phyloP scores from a whole-genome alignment of 2,797 vertebrate genomes.

The Limnodromus scolopaceus region DNA sequence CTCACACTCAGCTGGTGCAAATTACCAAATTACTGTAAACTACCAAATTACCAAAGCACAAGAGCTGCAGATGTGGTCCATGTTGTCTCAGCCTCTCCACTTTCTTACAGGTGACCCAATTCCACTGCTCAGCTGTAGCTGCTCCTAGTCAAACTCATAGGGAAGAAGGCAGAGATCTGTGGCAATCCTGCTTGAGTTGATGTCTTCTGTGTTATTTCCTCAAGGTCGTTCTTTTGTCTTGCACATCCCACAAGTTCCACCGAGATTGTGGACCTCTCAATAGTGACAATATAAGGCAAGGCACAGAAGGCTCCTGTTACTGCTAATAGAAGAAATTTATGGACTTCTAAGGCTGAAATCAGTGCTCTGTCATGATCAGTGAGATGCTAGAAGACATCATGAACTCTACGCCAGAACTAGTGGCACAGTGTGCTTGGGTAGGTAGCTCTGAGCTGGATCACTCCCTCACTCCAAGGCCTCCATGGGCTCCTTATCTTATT shows the following conservation, averaged over 20 bases:
- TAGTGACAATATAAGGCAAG: not conserved
- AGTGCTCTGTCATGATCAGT: not conserved
- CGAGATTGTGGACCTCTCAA: not conserved
- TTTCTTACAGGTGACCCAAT: not conserved
- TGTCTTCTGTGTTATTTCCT: not conserved
- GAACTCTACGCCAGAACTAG: not conserved
- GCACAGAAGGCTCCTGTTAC: not conserved
- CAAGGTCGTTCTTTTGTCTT: not conserved
- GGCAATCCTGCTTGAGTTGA: not conserved
- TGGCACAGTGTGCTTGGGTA: not conserved
- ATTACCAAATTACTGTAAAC: slow-evolving; percentile 32
- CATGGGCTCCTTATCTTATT: not conserved
- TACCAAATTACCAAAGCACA: not conserved
- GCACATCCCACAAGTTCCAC: not conserved
- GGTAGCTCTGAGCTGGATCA: not conserved
- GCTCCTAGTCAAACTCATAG: not conserved
- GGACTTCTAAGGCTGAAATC: not conserved
- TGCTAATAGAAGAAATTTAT: not conserved
- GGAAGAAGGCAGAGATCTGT: not conserved
- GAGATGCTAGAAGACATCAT: not conserved
- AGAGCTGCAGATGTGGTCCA: not conserved
- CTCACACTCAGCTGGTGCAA: slow-evolving; percentile 1
- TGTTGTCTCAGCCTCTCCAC: not conserved
- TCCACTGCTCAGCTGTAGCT: not conserved
- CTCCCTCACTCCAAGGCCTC: not conserved